Conservation (phyloP, 2,888 invertebrate species). For the Athalia rosae region DNA sequence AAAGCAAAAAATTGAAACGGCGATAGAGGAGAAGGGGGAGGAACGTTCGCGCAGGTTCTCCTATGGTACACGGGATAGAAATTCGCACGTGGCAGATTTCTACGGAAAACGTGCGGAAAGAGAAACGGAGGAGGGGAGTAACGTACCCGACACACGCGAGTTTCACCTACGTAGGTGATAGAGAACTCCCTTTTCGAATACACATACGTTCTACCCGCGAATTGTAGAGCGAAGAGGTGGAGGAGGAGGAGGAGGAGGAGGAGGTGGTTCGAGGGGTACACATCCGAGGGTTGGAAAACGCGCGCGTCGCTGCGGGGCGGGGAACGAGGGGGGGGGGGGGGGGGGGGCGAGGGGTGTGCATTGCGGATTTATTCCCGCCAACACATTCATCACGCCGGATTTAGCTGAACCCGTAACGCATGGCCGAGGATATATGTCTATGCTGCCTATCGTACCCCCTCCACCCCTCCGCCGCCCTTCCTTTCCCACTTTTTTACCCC, state of each 20-base stretch:
- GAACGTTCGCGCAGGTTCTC: not conserved
- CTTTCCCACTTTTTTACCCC: too few species aligned
- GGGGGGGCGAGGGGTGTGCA: constrained; percentile 69
- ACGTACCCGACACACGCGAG: too few species aligned
- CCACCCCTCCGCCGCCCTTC: constrained; percentile 46
- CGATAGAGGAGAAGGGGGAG: constrained; percentile 27
- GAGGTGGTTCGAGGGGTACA: constrained; percentile 49
- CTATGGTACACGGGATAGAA: constrained; percentile 29
- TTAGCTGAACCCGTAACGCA: constrained; percentile 74
- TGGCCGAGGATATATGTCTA: constrained; percentile 72
- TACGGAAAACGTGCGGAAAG: not conserved
- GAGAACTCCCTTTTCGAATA: constrained; percentile 35
- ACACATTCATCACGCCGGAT: constrained; percentile 74
- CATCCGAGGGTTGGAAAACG: constrained; percentile 50
- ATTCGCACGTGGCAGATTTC: constrained; percentile 34
- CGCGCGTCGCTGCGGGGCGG: constrained; percentile 47
- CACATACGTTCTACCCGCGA: constrained; percentile 8
- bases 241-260: not conserved
- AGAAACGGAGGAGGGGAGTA: not conserved
- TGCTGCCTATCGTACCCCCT: constrained; percentile 64
- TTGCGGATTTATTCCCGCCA: constrained; percentile 74
- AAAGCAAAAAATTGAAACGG: constrained; percentile 3
- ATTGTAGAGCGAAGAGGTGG: constrained; percentile 15
- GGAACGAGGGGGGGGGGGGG: constrained; percentile 37
- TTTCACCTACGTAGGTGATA: not conserved